These are phyloP conservation scores for Amiota communis DNA, from an alignment of 2,888 invertebrate genomes.

Conservation along the genomic window DNA sequence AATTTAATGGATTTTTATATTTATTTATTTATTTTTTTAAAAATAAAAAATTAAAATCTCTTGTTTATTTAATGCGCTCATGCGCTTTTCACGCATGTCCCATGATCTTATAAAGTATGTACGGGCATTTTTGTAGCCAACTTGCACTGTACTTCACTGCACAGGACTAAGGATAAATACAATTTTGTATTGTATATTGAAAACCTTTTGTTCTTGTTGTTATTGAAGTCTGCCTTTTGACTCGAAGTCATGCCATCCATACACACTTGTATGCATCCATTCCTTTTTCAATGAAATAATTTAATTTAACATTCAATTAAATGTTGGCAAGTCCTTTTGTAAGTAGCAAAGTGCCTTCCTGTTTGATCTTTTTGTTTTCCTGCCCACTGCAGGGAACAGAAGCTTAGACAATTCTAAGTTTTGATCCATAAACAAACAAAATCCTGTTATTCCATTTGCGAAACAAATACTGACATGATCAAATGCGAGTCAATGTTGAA, in stretches of 20 bases:
- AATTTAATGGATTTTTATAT: neutral
- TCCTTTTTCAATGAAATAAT: conserved; percentile 45
- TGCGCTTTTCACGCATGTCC: conserved; percentile 16
- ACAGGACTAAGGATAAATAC: neutral
- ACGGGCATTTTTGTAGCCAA: neutral
- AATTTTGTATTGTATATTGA: neutral
- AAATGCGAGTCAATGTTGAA: no score
- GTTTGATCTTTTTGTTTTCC: neutral
- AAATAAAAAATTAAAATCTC: neutral
- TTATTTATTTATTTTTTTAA: neutral
- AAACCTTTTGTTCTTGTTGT: no score
- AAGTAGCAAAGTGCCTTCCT: neutral
- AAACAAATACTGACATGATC: no score
- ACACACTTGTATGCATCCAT: neutral
- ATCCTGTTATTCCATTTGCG: no score
- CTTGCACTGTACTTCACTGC: neutral
- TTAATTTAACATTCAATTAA: conserved; percentile 62
- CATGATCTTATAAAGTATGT: neutral
- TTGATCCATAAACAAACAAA: no score
- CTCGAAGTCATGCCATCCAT: neutral
- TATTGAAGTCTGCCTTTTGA: conserved; percentile 29
- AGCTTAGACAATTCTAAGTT: no score
- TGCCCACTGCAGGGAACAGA: no score
- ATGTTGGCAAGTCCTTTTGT: conserved; percentile 46
- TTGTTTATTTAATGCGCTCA: conserved; percentile 50